Percentiles rank a stretch among this genome's conserved stretches.
Evolutionary conservation across 2,113 vertebrate species (phyloP).

Genomic region (Oryzias celebensis): DNA sequence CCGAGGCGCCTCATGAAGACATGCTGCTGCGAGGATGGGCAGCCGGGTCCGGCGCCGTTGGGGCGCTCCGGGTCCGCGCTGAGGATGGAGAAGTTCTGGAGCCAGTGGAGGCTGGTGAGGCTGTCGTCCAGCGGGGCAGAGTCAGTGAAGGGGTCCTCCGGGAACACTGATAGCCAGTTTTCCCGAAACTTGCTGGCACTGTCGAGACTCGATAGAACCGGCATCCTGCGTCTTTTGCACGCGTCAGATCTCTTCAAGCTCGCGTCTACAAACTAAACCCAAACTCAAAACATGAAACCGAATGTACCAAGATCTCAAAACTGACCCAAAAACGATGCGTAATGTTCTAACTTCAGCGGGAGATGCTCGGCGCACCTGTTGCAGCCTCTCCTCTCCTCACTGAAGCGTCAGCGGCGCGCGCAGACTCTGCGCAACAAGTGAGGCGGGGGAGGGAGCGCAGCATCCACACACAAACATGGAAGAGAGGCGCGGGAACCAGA

Average conservation of each 20-base stretch:
- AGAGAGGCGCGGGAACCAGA: slow-evolving; percentile 5
- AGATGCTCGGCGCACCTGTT: slow-evolving; percentile 70
- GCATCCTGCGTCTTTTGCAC: slow-evolving; percentile 71
- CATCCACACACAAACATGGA: neutral
- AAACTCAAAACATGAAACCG: neutral
- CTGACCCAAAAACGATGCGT: slow-evolving; percentile 5
- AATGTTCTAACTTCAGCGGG: slow-evolving; percentile 37
- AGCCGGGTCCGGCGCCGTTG: slow-evolving; percentile 46
- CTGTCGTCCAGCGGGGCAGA: slow-evolving; percentile 79
- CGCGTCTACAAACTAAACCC: slow-evolving; percentile 49
- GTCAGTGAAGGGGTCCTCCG: slow-evolving; percentile 68
- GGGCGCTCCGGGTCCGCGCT: slow-evolving; percentile 76
- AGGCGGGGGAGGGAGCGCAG: slow-evolving; percentile 42
- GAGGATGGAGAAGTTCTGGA: slow-evolving; percentile 86
- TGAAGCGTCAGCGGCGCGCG: slow-evolving; percentile 49
- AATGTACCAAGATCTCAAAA: neutral
- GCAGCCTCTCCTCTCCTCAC: slow-evolving; percentile 59
- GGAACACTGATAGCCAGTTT: slow-evolving; percentile 73
- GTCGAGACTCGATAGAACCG: slow-evolving; percentile 75
- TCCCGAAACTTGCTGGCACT: slow-evolving; percentile 76
- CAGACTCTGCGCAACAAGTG: slow-evolving; percentile 72
- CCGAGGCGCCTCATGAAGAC: slow-evolving; percentile 62
- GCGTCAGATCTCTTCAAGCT: slow-evolving; percentile 36
- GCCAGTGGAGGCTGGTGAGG: slow-evolving; percentile 86
- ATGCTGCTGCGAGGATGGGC: slow-evolving; percentile 68